Evolutionary conservation across 1,140 invertebrate species (phyloP).

Genomic region (Vanessa atalanta): DNA sequence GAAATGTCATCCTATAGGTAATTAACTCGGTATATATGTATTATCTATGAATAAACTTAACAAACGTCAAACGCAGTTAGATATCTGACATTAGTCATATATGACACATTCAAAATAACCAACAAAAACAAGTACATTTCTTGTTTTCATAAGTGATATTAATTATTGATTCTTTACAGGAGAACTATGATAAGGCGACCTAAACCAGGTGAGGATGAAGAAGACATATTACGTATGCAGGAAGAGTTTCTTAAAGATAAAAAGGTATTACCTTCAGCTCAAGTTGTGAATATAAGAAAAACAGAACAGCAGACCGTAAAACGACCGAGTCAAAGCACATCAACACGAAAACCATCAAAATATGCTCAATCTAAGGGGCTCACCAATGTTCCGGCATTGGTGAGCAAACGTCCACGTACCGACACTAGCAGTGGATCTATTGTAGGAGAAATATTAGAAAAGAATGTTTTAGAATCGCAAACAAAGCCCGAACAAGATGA

Average conservation of each 20-base stretch:
- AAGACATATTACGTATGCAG: conserved; percentile 86
- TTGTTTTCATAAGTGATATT: not conserved
- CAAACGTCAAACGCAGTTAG: not conserved
- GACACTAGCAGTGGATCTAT: conserved; percentile 35
- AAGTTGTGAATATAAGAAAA: conserved; percentile 81
- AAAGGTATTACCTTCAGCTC: conserved; percentile 81
- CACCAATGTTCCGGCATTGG: conserved; percentile 38
- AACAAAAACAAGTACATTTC: not conserved
- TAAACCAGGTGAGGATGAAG: conserved; percentile 84
- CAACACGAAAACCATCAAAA: conserved; percentile 65
- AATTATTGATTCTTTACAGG: not conserved
- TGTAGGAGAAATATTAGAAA: conserved; percentile 64
- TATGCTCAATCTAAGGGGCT: conserved; percentile 71
- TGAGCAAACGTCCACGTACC: conserved; percentile 44
- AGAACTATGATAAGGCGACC: conserved; percentile 83
- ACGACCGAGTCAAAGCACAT: conserved; percentile 39
- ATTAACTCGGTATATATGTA: too few relatives aligned
- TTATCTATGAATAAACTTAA: too few relatives aligned
- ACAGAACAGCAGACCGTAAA: conserved; percentile 52
- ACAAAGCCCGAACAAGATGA: conserved; percentile 55
- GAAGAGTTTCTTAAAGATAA: conserved; percentile 83
- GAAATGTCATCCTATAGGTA: too few relatives aligned
- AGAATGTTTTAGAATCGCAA: conserved; percentile 57
- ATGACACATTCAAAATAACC: not conserved
- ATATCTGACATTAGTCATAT: not conserved